phyloP scores from a whole-genome alignment of 2,888 invertebrate genomes.

The Gerris lacustris region DNA sequence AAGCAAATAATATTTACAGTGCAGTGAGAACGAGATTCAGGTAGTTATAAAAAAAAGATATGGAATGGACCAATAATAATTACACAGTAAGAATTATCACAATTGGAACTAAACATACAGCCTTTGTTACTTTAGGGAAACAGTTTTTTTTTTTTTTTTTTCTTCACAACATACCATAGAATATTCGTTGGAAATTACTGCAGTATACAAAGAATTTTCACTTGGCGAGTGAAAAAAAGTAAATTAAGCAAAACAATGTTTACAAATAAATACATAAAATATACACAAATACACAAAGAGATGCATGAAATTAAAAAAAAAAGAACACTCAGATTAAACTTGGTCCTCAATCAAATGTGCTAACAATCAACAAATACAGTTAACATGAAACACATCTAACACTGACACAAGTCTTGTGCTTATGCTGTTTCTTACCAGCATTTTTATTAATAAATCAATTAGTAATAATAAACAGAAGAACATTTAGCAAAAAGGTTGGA shows the following conservation, averaged over 20 bases:
- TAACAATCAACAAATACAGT: slow-evolving; percentile 10
- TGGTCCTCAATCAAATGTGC: slow-evolving; percentile 22
- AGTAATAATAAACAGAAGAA: neutral
- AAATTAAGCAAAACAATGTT: neutral
- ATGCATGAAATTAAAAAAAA: slow-evolving; percentile 11
- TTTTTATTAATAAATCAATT: neutral
- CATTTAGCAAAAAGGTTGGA: slow-evolving; percentile 9
- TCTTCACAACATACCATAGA: slow-evolving; percentile 12
- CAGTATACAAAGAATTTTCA: slow-evolving; percentile 14
- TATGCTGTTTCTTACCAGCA: neutral
- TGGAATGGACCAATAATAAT: slow-evolving; percentile 19
- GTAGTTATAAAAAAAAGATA: slow-evolving; percentile 19
- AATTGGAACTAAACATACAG: slow-evolving; percentile 26
- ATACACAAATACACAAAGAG: slow-evolving; percentile 13
- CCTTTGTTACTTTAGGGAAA: slow-evolving; percentile 24
- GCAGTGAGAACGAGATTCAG: slow-evolving; percentile 20
- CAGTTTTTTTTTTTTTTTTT: neutral
- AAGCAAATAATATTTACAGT: slow-evolving; percentile 31
- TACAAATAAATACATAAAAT: slow-evolving; percentile 10
- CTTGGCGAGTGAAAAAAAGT: neutral
- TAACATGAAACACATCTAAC: slow-evolving; percentile 7
- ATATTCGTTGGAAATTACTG: slow-evolving; percentile 17
- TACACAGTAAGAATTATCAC: slow-evolving; percentile 25
- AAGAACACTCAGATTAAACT: slow-evolving; percentile 17
- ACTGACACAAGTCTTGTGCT: slow-evolving; percentile 7